Evolutionary conservation across 1,140 invertebrate genomes (phyloP).

Genomic region (Procambarus virginalis): DNA sequence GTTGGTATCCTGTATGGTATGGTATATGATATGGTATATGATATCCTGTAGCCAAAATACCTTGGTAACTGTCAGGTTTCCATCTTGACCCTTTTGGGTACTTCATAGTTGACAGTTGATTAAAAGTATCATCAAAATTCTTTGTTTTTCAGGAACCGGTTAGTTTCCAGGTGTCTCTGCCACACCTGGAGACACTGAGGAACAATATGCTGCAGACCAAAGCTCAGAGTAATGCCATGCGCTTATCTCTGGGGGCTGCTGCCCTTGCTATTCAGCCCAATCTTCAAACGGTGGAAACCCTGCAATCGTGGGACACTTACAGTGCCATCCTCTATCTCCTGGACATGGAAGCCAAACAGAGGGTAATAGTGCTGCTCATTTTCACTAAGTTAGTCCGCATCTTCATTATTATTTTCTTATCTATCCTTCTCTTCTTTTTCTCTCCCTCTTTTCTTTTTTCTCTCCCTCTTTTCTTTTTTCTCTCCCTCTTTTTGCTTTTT

Average conservation of each 20-base stretch:
- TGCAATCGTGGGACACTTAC: slow-evolving; percentile 13
- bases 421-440: neutral
- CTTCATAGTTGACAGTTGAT: too few relatives aligned
- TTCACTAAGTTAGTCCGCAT: too few relatives aligned
- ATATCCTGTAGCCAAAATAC: too few relatives aligned
- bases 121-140: neutral
- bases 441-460: neutral
- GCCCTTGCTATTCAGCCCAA: slow-evolving; percentile 34
- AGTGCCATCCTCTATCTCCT: slow-evolving; percentile 9
- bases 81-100: too few relatives aligned
- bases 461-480: neutral
- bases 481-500: neutral
- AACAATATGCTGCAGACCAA: slow-evolving; percentile 20
- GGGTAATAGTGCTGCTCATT: neutral
- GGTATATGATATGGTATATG: too few relatives aligned
- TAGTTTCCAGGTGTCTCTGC: slow-evolving; percentile 6
- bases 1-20: too few relatives aligned
- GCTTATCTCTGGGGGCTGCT: slow-evolving; percentile 20
- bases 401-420: neutral
- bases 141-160: slow-evolving; percentile 23
- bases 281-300: slow-evolving; percentile 8
- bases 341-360: slow-evolving; percentile 34
- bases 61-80: too few relatives aligned
- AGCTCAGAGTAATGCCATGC: neutral
- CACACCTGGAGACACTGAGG: slow-evolving; percentile 32